Conservation (phyloP, 1,140 invertebrate genomes). For the Bombus affinis region DNA sequence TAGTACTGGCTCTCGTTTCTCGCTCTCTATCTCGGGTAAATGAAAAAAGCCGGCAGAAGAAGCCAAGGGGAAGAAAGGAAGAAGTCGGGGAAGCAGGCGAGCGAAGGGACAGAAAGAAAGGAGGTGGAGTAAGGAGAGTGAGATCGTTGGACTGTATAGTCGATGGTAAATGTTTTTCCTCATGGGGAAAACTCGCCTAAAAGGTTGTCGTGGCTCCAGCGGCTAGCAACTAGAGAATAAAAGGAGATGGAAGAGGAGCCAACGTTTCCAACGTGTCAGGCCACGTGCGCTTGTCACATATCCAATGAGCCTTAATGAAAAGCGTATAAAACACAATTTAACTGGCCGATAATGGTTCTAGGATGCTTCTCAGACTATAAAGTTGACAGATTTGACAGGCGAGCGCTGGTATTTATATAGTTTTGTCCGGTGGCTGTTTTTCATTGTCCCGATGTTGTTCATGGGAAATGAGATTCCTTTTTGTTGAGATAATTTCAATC, state of each 20-base stretch:
- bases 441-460: background rate
- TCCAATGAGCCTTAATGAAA: constrained; percentile 67
- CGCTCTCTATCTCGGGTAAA: constrained; percentile 27
- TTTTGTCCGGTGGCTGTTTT: background rate
- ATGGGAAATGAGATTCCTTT: background rate
- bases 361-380: background rate
- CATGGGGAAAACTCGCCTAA: constrained; percentile 59
- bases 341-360: background rate
- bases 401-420: background rate
- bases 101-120: background rate
- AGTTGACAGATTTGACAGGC: constrained; percentile 6
- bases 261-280: constrained; percentile 34
- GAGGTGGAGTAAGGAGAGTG: background rate
- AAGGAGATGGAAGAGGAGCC: constrained; percentile 26
- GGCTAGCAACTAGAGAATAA: constrained; percentile 31
- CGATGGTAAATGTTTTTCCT: constrained; percentile 71
- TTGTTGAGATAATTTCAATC: background rate
- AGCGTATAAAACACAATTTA: constrained; percentile 70
- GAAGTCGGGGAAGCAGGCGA: background rate
- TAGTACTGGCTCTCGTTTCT: constrained; percentile 58
- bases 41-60: constrained; percentile 32
- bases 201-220: constrained; percentile 39
- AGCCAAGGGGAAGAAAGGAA: background rate
- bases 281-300: constrained; percentile 45
- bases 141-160: constrained; percentile 34